Evolutionary conservation across 1,140 invertebrate genomes (phyloP).

Genomic region (Bombus superbus): DNA sequence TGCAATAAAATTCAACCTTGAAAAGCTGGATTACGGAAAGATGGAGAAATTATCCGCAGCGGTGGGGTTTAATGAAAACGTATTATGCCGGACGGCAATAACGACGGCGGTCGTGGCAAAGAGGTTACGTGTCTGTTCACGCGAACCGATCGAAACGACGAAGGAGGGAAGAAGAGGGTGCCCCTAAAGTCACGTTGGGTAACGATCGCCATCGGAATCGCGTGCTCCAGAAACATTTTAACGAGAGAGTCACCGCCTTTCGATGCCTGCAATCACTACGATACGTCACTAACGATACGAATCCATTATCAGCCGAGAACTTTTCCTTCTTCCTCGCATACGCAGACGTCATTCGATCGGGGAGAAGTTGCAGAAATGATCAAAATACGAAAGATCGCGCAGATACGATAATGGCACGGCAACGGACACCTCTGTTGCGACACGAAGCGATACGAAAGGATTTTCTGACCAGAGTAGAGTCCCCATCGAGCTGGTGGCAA

Average conservation of each 20-base stretch:
- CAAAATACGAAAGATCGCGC: not conserved
- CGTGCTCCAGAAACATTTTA: slow-evolving; percentile 71
- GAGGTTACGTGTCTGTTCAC: slow-evolving; percentile 39
- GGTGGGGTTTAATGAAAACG: not conserved
- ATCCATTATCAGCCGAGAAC: slow-evolving; percentile 31
- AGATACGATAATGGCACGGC: too few species aligned
- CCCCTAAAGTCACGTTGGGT: slow-evolving; percentile 61
- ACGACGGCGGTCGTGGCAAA: slow-evolving; percentile 11
- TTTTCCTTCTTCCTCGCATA: not conserved
- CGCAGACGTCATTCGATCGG: too few species aligned
- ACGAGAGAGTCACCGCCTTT: slow-evolving; percentile 56
- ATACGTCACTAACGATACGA: slow-evolving; percentile 26
- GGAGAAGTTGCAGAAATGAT: not conserved
- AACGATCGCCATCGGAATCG: slow-evolving; percentile 67
- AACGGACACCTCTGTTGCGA: not conserved
- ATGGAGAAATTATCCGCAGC: slow-evolving; percentile 15
- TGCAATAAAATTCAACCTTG: not conserved
- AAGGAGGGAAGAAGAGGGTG: not conserved
- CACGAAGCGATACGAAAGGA: slow-evolving; percentile 13
- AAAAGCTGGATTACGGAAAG: not conserved
- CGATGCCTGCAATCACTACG: slow-evolving; percentile 44
- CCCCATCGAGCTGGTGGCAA: not conserved
- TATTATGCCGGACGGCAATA: slow-evolving; percentile 7
- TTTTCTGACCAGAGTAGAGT: slow-evolving; percentile 37
- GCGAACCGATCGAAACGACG: slow-evolving; percentile 4